phyloP scores from a whole-genome alignment of 1,140 invertebrate species.

The Drosophila nigromelanica region DNA sequence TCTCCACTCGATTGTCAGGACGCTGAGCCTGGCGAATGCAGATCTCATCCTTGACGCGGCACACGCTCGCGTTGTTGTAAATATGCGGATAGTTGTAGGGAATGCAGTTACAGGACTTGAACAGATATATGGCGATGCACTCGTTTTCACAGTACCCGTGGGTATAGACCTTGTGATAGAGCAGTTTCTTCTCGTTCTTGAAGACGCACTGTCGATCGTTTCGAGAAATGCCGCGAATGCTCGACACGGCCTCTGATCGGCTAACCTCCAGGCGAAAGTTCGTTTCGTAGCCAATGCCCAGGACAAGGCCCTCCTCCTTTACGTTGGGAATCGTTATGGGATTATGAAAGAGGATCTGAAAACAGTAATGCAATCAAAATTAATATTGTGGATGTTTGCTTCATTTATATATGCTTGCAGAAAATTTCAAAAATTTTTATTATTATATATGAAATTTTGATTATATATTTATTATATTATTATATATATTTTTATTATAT shows the following conservation, averaged over 20 bases:
- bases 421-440: no score
- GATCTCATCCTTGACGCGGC: slow-evolving; percentile 40
- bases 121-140: slow-evolving; percentile 88
- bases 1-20: background rate
- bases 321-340: slow-evolving; percentile 90
- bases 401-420: no score
- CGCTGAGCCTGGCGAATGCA: slow-evolving; percentile 43
- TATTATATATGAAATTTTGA: no score
- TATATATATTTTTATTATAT: no score
- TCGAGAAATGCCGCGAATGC: slow-evolving; percentile 86
- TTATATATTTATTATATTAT: no score
- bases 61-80: slow-evolving; percentile 57
- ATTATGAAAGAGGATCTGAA: slow-evolving; percentile 86
- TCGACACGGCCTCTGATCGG: slow-evolving; percentile 86
- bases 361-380: background rate
- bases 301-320: slow-evolving; percentile 88
- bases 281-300: slow-evolving; percentile 88
- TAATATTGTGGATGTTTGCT: background rate
- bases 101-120: slow-evolving; percentile 87
- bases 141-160: slow-evolving; percentile 88
- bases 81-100: slow-evolving; percentile 88
- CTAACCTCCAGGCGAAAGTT: slow-evolving; percentile 87
- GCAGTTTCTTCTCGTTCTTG: slow-evolving; percentile 87
- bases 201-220: slow-evolving; percentile 90
- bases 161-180: slow-evolving; percentile 85